Percentiles rank a stretch among this genome's conserved stretches.
Conservation (phyloP, 2,888 invertebrate genomes). For the Empis stercorea region DNA sequence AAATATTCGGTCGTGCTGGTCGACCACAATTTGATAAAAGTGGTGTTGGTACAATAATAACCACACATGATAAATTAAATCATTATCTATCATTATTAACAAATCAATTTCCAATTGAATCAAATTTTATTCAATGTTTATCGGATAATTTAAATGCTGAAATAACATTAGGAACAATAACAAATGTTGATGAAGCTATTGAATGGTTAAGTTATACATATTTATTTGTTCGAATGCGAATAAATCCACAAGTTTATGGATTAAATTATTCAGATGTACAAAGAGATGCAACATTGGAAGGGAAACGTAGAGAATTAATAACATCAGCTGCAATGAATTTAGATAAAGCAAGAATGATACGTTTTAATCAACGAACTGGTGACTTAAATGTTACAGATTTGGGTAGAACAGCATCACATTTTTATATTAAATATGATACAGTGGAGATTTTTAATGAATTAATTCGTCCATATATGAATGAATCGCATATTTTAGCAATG, state of each 20-base stretch:
- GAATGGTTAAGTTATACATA: constrained; percentile 98
- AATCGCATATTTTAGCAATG: constrained; percentile 77
- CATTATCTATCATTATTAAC: constrained; percentile 90
- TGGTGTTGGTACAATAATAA: constrained; percentile 93
- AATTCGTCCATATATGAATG: constrained; percentile 68
- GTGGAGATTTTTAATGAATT: constrained; percentile 84
- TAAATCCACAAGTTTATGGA: constrained; percentile 72
- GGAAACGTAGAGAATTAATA: constrained; percentile 65
- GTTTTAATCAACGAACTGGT: constrained; percentile 74
- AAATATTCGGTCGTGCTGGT: constrained; percentile 97
- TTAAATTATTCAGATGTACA: constrained; percentile 47
- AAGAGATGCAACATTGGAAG: constrained; percentile 68
- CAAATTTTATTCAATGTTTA: constrained; percentile 82
- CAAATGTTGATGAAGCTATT: constrained; percentile 89
- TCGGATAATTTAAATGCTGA: constrained; percentile 98
- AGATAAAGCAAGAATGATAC: constrained; percentile 88
- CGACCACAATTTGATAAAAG: constrained; percentile 93
- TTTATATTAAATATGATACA: constrained; percentile 93
- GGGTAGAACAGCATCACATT: constrained; percentile 94
- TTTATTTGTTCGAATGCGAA: constrained; percentile 82
- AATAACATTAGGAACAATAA: constrained; percentile 90
- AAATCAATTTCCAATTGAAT: constrained; percentile 96
- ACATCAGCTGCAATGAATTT: constrained; percentile 67
- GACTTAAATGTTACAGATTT: constrained; percentile 70
- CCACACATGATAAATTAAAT: constrained; percentile 77